Base-by-base conservation (phyloP, 2,797 vertebrate genomes). In the Epinephelus coioides region DNA sequence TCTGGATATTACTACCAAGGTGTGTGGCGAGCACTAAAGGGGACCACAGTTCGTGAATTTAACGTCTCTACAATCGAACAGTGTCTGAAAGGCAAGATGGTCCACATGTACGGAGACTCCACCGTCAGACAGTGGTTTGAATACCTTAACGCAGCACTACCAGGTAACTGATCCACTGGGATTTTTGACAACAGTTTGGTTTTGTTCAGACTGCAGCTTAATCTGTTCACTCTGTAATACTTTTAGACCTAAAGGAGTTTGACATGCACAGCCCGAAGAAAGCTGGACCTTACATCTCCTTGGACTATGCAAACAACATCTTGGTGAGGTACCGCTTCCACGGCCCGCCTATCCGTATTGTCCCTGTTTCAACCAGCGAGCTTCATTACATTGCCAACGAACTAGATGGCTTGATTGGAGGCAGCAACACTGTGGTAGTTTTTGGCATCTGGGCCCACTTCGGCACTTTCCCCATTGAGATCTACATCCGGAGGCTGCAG, bases 391-490 rank as follows among this genome's bases (percentile, higher is more conserved):
- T 99, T 54, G 96, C 97, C 19, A 98, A 98, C 1, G 97, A 98
- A 78, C 90, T 99, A 81, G 94, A 97, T 3, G 85, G 93, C 18
- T 92, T 99, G 1, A 86, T 86, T 11, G 97, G 98, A 1, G 97
- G 97, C 19, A 86, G 90, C 11, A 94, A 96, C 89, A 97, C 96
- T 0, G 93, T 97, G 5, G 63, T 99, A 4, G 94, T 97, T 57
- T 90, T 99, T 62, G 95, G 96, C 6, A 82, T 98, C 13, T 98
- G 97, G 97, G 94, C 97, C 23, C 98, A 99, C 88, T 98, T 98
- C 84, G 96, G 96, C 94, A 97, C 96, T 44, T 98, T 96, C 82
- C 97, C 97, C 0, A 82, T 96, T 47, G 96, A 98, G 76, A 93
- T 97, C 3, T 98, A 98, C 69, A 95, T 97, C 78, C 95, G 94